Conservation (phyloP, 1,140 invertebrate genomes). For the Aethina tumida region DNA sequence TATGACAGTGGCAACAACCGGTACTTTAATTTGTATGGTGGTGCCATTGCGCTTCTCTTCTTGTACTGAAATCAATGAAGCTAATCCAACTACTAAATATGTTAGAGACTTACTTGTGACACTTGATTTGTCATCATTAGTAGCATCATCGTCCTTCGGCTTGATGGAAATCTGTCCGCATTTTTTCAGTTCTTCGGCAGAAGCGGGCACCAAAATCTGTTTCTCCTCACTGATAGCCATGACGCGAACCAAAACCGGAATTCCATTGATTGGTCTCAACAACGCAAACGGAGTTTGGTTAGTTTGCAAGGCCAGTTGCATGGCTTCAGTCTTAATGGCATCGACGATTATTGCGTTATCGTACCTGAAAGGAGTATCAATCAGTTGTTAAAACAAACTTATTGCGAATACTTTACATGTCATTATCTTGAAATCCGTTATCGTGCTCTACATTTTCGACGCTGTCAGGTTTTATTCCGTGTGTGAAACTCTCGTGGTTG, state of each 20-base stretch:
- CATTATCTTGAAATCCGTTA: too few species aligned
- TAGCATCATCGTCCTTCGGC: conserved; percentile 13
- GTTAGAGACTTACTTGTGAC: neutral
- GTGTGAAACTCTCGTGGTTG: conserved; percentile 48
- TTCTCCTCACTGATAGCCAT: conserved; percentile 40
- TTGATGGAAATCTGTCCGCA: conserved; percentile 30
- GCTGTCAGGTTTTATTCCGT: conserved; percentile 32
- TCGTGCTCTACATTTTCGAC: too few species aligned
- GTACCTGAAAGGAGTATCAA: conserved; percentile 25
- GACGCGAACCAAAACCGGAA: conserved; percentile 52
- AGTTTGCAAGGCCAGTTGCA: conserved; percentile 40
- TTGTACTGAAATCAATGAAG: neutral
- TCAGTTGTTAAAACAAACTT: too few species aligned
- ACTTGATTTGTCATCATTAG: conserved; percentile 2
- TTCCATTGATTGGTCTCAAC: conserved; percentile 45
- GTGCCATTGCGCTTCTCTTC: conserved; percentile 19
- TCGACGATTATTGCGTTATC: conserved; percentile 39
- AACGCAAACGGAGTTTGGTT: conserved; percentile 48
- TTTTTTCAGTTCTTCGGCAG: conserved; percentile 32
- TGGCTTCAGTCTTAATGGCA: conserved; percentile 48
- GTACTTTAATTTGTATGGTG: conserved; percentile 31
- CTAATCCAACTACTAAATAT: neutral
- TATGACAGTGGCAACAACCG: conserved; percentile 33
- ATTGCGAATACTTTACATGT: too few species aligned
- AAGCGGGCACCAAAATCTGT: conserved; percentile 37